Evolutionary conservation across 1,140 invertebrate species (phyloP).

Genomic region (Rhopalosiphum padi): DNA sequence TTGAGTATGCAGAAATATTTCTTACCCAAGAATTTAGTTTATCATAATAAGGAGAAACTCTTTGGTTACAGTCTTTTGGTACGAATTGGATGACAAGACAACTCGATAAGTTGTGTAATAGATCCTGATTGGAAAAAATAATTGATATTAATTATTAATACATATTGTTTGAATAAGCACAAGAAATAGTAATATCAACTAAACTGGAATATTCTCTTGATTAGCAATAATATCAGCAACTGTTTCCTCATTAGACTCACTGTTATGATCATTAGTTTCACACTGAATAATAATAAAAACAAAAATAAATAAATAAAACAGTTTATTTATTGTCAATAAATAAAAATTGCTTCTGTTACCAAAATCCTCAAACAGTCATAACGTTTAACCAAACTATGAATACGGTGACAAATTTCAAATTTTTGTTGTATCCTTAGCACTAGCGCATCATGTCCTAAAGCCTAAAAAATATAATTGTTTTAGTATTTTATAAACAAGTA

Average conservation of each 20-base stretch:
- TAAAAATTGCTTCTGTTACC: constrained; percentile 27
- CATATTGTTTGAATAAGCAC: not conserved
- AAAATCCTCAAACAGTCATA: constrained; percentile 4
- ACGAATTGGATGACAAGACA: constrained; percentile 90
- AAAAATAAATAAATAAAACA: not conserved
- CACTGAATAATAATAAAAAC: not conserved
- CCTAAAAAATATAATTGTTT: not conserved
- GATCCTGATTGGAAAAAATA: constrained; percentile 65
- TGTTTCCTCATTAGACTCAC: constrained; percentile 44
- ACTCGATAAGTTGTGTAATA: constrained; percentile 82
- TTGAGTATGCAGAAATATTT: constrained; percentile 59
- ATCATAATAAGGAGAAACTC: constrained; percentile 79
- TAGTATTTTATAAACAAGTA: not conserved
- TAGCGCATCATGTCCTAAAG: constrained; percentile 35
- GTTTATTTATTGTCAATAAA: not conserved
- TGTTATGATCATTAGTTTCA: constrained; percentile 3
- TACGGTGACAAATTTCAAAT: constrained; percentile 48
- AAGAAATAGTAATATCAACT: constrained; percentile 2
- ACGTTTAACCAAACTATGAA: constrained; percentile 44
- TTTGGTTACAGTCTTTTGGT: constrained; percentile 67
- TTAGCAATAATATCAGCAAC: constrained; percentile 32
- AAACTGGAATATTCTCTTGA: constrained; percentile 38
- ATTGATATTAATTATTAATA: constrained; percentile 14
- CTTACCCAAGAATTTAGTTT: constrained; percentile 87
- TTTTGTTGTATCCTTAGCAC: constrained; percentile 29